These are phyloP conservation scores for Nomada flava DNA, from an alignment of 2,888 invertebrate genomes.

Conservation along the genomic window DNA sequence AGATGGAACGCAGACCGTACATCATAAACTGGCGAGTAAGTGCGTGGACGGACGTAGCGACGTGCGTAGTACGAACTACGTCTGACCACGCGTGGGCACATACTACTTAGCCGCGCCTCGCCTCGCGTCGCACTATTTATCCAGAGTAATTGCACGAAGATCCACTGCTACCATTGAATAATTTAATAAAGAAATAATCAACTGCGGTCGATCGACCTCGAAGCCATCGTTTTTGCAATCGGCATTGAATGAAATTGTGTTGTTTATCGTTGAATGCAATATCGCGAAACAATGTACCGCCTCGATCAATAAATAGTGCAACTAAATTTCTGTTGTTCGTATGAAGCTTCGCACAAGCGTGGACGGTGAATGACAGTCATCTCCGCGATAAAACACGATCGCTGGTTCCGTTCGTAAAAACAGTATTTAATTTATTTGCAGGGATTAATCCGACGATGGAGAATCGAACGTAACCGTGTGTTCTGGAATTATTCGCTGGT, in stretches of 20 bases:
- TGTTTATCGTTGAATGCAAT: conserved; percentile 9
- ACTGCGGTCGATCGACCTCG: background rate
- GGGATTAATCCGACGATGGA: conserved; percentile 48
- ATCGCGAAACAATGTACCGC: conserved; percentile 26
- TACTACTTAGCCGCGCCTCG: too few species aligned
- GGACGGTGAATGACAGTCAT: background rate
- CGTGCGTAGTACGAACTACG: too few species aligned
- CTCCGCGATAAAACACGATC: conserved; percentile 47
- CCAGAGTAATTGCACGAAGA: too few species aligned
- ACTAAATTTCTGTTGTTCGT: conserved; percentile 27
- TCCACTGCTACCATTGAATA: too few species aligned
- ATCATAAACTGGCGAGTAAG: too few species aligned
- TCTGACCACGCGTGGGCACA: too few species aligned
- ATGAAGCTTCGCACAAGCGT: conserved; percentile 1
- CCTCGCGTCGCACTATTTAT: too few species aligned
- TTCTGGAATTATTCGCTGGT: conserved; percentile 45
- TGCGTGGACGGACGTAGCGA: too few species aligned
- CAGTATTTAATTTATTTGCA: conserved; percentile 52
- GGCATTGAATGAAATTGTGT: conserved; percentile 3
- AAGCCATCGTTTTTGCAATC: background rate
- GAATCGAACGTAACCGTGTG: conserved; percentile 41
- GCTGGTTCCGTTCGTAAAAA: conserved; percentile 23
- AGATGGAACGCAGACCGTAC: too few species aligned
- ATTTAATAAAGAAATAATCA: too few species aligned
- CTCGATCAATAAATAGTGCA: conserved; percentile 1